Conservation (phyloP, 2,888 invertebrate genomes). For the Acholoe squamosa region DNA sequence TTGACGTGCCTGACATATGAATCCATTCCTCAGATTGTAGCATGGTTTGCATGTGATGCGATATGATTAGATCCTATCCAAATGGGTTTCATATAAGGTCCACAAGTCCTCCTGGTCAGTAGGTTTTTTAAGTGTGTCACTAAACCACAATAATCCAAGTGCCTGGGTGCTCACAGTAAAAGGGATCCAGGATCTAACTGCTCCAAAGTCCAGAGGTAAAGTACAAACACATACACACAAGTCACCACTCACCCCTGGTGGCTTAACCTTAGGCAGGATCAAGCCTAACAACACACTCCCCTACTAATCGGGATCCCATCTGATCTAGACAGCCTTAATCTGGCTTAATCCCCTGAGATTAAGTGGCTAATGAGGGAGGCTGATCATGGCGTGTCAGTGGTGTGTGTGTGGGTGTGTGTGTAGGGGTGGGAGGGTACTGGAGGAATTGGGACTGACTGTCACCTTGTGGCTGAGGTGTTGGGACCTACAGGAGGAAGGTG, state of each 20-base stretch:
- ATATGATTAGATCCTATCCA: too few species aligned
- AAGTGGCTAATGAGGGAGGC: not conserved
- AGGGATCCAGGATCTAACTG: not conserved
- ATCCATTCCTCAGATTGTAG: too few species aligned
- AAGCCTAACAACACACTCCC: not conserved
- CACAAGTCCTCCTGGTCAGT: too few species aligned
- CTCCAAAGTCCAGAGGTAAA: not conserved
- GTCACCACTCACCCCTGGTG: not conserved
- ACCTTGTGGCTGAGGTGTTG: not conserved
- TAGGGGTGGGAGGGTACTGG: not conserved
- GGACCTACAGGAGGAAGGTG: not conserved
- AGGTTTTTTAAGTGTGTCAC: too few species aligned
- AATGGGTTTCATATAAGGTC: too few species aligned
- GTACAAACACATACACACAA: not conserved
- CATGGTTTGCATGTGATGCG: too few species aligned
- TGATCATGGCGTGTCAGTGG: not conserved
- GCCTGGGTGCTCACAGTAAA: not conserved
- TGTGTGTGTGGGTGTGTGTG: slow-evolving; percentile 33
- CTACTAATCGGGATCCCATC: not conserved
- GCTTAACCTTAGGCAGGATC: not conserved
- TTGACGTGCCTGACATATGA: too few species aligned
- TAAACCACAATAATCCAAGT: too few species aligned
- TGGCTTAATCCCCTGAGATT: not conserved
- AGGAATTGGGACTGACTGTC: not conserved
- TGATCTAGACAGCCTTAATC: not conserved